Evolutionary conservation across 2,888 invertebrate species (phyloP), one percentile per base, ranked within the genome.

Genomic region (Perdita meconis): DNA sequence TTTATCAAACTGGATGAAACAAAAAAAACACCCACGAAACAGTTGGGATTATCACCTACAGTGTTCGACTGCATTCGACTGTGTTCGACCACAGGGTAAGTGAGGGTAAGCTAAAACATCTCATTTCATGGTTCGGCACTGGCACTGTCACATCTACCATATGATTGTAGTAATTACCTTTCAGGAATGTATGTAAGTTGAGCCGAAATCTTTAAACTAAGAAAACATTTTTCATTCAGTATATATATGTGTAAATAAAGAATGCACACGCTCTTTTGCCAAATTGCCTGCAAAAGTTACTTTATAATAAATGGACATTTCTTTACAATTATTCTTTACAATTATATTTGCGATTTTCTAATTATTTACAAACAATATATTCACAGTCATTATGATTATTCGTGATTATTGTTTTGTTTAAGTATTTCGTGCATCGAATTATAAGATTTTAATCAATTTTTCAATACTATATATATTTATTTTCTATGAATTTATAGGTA

Each of bases 21-120:
- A 69, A 63, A 78, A 66, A 72, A 76, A 72, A 81, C 57, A 74
- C 55, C 77, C 77, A 69, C 22, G 70, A 51, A 44, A 30, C 24
- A 55, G 36, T 69, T 56, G 16, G 38, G 38, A 73, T 77, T 64
- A 81, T 69, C 50, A 65, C 34, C 16, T 16, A 63, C 51, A 63
- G 69, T 75, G 55, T 70, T 64, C n/a, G n/a, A n/a, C n/a, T n/a
- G n/a, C n/a, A n/a, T n/a, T n/a, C n/a, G n/a, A n/a, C n/a, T n/a
- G n/a, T n/a, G n/a, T n/a, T n/a, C n/a, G n/a, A n/a, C n/a, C n/a
- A n/a, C n/a, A n/a, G n/a, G n/a, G n/a, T n/a, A n/a, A n/a, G n/a
- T n/a, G n/a, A n/a, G n/a, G n/a, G n/a, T n/a, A n/a, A n/a, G n/a
- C n/a, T n/a, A n/a, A n/a, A n/a, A n/a, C n/a, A n/a, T n/a, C n/a